Conservation (phyloP, 1,140 invertebrate species). For the Theocolax elegans region DNA sequence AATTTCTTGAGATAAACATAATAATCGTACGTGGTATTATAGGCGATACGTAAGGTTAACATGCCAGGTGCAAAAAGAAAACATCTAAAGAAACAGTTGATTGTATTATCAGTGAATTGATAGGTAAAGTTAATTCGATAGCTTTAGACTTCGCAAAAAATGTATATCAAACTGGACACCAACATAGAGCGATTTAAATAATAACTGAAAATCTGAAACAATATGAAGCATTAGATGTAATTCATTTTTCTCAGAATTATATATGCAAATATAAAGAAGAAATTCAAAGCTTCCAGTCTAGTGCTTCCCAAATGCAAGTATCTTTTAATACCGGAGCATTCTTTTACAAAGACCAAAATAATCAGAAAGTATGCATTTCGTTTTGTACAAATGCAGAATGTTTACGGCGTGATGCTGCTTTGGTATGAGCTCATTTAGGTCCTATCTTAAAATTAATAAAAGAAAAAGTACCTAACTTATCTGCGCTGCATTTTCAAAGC, state of each 20-base stretch:
- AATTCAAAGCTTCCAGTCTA: slow-evolving; percentile 57
- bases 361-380: slow-evolving; percentile 45
- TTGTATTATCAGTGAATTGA: slow-evolving; percentile 14
- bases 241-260: slow-evolving; percentile 60
- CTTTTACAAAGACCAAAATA: slow-evolving; percentile 43
- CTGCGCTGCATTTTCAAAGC: slow-evolving; percentile 45
- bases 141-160: slow-evolving; percentile 45
- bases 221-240: slow-evolving; percentile 51
- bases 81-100: slow-evolving; percentile 33
- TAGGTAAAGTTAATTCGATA: slow-evolving; percentile 29
- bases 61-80: slow-evolving; percentile 16
- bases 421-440: slow-evolving; percentile 57
- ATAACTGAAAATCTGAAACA: slow-evolving; percentile 50
- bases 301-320: slow-evolving; percentile 51
- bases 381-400: slow-evolving; percentile 58
- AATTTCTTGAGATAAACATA: slow-evolving; percentile 16
- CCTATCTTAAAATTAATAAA: slow-evolving; percentile 48
- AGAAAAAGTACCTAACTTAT: slow-evolving; percentile 22
- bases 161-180: slow-evolving; percentile 49
- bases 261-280: slow-evolving; percentile 53
- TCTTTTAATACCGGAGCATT: slow-evolving; percentile 56
- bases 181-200: slow-evolving; percentile 49
- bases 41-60: slow-evolving; percentile 5
- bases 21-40: slow-evolving; percentile 22
- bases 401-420: slow-evolving; percentile 54